Percentiles rank a stretch among this genome's conserved stretches.
Conservation (phyloP, 2,797 vertebrate species). For the Sebastes baramenuke region DNA sequence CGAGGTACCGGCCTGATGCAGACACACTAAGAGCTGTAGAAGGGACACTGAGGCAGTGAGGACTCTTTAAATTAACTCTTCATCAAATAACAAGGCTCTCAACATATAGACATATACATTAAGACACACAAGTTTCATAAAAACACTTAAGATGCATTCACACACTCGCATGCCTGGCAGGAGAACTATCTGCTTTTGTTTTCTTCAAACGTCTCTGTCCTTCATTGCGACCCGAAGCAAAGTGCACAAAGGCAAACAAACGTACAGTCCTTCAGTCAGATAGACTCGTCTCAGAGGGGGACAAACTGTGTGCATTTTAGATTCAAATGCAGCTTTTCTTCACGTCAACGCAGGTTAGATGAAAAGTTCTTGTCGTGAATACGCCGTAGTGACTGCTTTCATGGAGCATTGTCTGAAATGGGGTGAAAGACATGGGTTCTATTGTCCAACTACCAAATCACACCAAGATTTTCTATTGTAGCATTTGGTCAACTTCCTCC, state of each 20-base stretch:
- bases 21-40: not conserved
- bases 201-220: conserved; percentile 35
- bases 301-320: not conserved
- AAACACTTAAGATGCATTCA: conserved; percentile 52
- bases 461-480: conserved; percentile 22
- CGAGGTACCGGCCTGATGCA: conserved; percentile 9
- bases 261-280: conserved; percentile 49
- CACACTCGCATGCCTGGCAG: conserved; percentile 50
- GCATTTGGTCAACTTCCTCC: conserved; percentile 43
- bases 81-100: conserved; percentile 31
- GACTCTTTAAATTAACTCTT: conserved; percentile 8
- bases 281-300: conserved; percentile 1
- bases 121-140: conserved; percentile 51
- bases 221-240: conserved; percentile 45
- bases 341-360: conserved; percentile 22
- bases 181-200: conserved; percentile 19
- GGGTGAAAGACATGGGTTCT: conserved; percentile 9
- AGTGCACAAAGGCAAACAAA: conserved; percentile 56
- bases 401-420: conserved; percentile 11
- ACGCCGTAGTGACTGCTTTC: conserved; percentile 20
- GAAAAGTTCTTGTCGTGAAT: conserved; percentile 39
- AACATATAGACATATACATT: conserved; percentile 44
- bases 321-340: conserved; percentile 22
- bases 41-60: not conserved
- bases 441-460: conserved; percentile 50